Evolutionary conservation across 2,888 invertebrate genomes (phyloP).

Genomic region (Galeopsomyia nigrocyanea): DNA sequence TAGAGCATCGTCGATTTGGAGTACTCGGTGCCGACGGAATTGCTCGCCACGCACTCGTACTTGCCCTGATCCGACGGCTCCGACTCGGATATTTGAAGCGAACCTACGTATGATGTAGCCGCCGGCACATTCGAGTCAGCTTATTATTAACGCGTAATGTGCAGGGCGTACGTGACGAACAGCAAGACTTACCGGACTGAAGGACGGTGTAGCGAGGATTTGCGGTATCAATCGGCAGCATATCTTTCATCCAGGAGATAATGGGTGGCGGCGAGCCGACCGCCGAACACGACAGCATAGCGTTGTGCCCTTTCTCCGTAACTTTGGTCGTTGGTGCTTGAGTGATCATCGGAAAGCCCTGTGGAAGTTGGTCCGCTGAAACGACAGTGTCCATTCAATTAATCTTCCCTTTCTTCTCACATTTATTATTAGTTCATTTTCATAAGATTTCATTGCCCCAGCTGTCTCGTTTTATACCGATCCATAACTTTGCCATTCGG

Average conservation of each 20-base stretch:
- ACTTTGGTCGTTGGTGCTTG: conserved; percentile 92
- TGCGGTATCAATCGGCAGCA: conserved; percentile 87
- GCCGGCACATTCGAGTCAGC: conserved; percentile 36
- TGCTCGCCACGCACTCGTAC: conserved; percentile 97
- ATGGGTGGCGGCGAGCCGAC: conserved; percentile 85
- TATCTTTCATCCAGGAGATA: conserved; percentile 95
- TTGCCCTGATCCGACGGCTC: conserved; percentile 94
- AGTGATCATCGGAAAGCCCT: conserved; percentile 92
- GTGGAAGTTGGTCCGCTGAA: conserved; percentile 88
- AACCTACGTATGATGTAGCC: too few relatives aligned
- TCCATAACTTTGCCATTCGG: too few relatives aligned
- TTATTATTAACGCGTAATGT: conserved; percentile 41
- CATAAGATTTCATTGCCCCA: too few relatives aligned
- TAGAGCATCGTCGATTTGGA: conserved; percentile 91
- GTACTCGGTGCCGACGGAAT: conserved; percentile 92
- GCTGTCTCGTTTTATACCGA: too few relatives aligned
- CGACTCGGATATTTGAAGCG: conserved; percentile 90
- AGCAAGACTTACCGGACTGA: conserved; percentile 78
- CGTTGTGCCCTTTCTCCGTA: conserved; percentile 94
- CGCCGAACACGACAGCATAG: conserved; percentile 90
- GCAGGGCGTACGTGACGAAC: conserved; percentile 49
- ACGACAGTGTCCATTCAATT: conserved; percentile 50
- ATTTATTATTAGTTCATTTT: too few relatives aligned
- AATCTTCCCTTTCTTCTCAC: too few relatives aligned
- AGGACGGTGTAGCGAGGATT: conserved; percentile 89